These are phyloP conservation scores for Enteromius trimaculatus DNA, from an alignment of 2,797 vertebrate species.

Conservation along the genomic window DNA sequence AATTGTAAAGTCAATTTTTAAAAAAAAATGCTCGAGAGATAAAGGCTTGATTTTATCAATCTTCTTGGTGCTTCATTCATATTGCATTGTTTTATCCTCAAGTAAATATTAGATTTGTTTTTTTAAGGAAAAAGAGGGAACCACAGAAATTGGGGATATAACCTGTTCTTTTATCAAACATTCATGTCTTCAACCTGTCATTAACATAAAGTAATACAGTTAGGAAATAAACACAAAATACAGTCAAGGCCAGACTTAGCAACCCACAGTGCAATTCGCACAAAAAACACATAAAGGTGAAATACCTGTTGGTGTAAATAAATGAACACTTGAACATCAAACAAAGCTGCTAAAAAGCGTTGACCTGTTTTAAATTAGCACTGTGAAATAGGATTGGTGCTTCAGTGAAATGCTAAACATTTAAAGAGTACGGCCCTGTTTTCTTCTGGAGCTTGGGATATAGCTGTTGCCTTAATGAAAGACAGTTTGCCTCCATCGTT, in stretches of 20 bases:
- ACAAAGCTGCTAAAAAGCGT: conserved; percentile 34
- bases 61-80: neutral
- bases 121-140: neutral
- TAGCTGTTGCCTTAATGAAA: conserved; percentile 83
- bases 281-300: conserved; percentile 18
- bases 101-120: neutral
- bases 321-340: conserved; percentile 25
- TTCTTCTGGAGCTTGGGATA: neutral
- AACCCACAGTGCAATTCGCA: conserved; percentile 30
- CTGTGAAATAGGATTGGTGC: conserved; percentile 26
- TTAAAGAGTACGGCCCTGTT: conserved; percentile 13
- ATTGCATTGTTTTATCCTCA: conserved; percentile 1
- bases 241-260: conserved; percentile 1
- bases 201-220: conserved; percentile 19
- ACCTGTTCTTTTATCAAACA: conserved; percentile 7
- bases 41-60: neutral
- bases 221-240: neutral
- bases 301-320: neutral
- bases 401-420: conserved; percentile 76
- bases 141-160: neutral
- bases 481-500: conserved; percentile 93
- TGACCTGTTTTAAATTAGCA: neutral
- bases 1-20: neutral
- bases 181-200: neutral
- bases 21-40: neutral